Conservation (phyloP, 2,888 invertebrate genomes). For the Anthoptus insignis region DNA sequence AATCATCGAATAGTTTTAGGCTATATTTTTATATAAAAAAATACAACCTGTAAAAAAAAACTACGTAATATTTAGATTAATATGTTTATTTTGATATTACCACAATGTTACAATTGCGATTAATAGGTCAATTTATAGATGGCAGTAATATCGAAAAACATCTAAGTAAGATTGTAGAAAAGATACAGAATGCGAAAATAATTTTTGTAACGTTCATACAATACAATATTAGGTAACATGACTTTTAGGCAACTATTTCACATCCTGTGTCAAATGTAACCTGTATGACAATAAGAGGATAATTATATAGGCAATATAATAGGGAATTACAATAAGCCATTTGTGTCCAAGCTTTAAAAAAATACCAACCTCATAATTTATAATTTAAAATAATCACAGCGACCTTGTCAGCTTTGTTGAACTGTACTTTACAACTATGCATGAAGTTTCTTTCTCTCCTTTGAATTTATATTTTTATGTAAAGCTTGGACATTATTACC, state of each 20-base stretch:
- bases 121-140: slow-evolving; percentile 14
- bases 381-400: slow-evolving; percentile 55
- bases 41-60: no score
- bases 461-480: slow-evolving; percentile 32
- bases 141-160: slow-evolving; percentile 31
- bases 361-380: slow-evolving; percentile 5
- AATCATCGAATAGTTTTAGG: no score
- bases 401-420: slow-evolving; percentile 59
- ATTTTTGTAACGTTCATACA: background rate
- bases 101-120: slow-evolving; percentile 26
- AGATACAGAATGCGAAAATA: slow-evolving; percentile 29
- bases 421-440: slow-evolving; percentile 37
- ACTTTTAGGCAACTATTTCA: slow-evolving; percentile 19
- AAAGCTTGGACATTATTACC: slow-evolving; percentile 29
- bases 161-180: slow-evolving; percentile 10
- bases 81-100: slow-evolving; percentile 32
- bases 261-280: slow-evolving; percentile 11
- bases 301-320: slow-evolving; percentile 5
- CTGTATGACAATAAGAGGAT: background rate
- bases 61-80: slow-evolving; percentile 16
- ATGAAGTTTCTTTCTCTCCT: slow-evolving; percentile 23
- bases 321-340: slow-evolving; percentile 1
- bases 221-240: background rate
- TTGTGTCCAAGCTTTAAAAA: slow-evolving; percentile 33
- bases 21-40: no score